Conservation (phyloP, 2,888 invertebrate genomes). For the Drosophila multiciliata region DNA sequence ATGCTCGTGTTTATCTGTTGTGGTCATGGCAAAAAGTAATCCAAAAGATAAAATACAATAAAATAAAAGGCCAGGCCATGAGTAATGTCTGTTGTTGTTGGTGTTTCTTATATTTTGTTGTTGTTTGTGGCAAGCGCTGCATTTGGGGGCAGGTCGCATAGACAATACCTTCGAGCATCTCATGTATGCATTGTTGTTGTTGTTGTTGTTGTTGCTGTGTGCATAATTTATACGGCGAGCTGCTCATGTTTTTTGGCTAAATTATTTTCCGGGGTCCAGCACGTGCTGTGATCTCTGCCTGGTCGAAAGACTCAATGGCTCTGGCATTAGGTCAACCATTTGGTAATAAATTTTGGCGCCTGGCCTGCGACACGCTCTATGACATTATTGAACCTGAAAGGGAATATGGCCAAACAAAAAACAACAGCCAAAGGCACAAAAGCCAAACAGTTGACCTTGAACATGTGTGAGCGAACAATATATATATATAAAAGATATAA, state of each 20-base stretch:
- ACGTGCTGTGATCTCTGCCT: constrained; percentile 56
- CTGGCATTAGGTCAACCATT: constrained; percentile 64
- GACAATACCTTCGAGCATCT: constrained; percentile 71
- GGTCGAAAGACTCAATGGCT: constrained; percentile 42
- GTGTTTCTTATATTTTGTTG: constrained; percentile 8
- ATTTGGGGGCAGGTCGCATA: constrained; percentile 68
- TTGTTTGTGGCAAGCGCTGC: constrained; percentile 47
- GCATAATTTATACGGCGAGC: constrained; percentile 73
- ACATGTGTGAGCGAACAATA: constrained; percentile 26
- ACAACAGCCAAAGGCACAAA: constrained; percentile 49
- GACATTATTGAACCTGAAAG: constrained; percentile 77
- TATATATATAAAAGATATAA: constrained; percentile 16
- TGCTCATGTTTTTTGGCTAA: constrained; percentile 77
- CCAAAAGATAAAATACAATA: constrained; percentile 79
- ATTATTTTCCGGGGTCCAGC: constrained; percentile 68
- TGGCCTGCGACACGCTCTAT: constrained; percentile 75
- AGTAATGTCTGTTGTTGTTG: constrained; percentile 61
- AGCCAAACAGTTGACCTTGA: constrained; percentile 67
- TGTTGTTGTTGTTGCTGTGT: constrained; percentile 41
- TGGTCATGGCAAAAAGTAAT: constrained; percentile 79
- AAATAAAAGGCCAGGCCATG: constrained; percentile 77
- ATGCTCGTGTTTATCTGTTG: constrained; percentile 77
- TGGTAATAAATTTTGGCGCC: constrained; percentile 74
- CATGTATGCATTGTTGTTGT: constrained; percentile 23
- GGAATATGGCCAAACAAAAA: constrained; percentile 57